Evolutionary conservation across 2,113 vertebrate species (phyloP).

Genomic region (Silurus glanis): DNA sequence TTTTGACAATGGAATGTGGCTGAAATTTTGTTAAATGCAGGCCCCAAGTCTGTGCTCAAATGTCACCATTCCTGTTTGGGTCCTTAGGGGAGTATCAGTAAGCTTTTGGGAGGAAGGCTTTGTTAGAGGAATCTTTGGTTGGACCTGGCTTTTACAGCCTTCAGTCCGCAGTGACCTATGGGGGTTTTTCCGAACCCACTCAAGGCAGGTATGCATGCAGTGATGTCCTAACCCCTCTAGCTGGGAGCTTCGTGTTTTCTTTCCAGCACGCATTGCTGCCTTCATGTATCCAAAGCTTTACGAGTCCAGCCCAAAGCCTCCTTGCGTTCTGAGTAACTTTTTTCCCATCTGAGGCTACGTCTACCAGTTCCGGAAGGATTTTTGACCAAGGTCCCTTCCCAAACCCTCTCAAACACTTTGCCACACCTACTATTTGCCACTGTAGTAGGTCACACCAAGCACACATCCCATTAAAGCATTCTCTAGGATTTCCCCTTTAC

Average conservation of each 20-base stretch:
- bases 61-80: constrained; percentile 42
- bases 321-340: constrained; percentile 66
- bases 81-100: constrained; percentile 82
- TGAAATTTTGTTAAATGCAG: constrained; percentile 26
- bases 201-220: constrained; percentile 77
- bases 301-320: constrained; percentile 63
- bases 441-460: constrained; percentile 78
- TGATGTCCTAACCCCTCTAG: constrained; percentile 82
- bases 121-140: constrained; percentile 78
- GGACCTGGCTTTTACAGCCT: constrained; percentile 63
- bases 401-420: constrained; percentile 85
- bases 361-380: constrained; percentile 97
- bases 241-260: constrained; percentile 76
- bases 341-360: constrained; percentile 79
- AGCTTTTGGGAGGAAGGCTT: constrained; percentile 78
- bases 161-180: constrained; percentile 56
- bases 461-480: constrained; percentile 60
- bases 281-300: constrained; percentile 63
- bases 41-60: constrained; percentile 23
- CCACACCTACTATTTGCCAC: constrained; percentile 91
- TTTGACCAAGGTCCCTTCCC: constrained; percentile 96
- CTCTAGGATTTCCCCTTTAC: background rate
- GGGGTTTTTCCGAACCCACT: constrained; percentile 61
- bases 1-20: constrained; percentile 20
- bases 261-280: constrained; percentile 74